phyloP scores from a whole-genome alignment of 2,888 invertebrate species.

The Rhynchonema sp. region DNA sequence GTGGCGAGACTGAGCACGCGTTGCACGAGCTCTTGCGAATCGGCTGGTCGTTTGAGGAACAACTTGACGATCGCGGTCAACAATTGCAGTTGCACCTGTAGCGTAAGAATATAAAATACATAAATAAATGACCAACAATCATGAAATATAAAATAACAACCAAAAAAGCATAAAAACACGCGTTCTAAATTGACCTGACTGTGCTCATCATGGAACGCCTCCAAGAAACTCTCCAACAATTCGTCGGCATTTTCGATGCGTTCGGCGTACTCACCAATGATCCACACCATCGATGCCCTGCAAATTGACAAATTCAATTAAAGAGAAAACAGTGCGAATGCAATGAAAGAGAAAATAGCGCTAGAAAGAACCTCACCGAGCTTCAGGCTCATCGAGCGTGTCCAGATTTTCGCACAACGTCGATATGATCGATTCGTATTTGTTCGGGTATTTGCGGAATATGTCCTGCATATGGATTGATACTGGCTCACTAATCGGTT shows the following conservation, averaged over 20 bases:
- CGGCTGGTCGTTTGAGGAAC: slow-evolving; percentile 89
- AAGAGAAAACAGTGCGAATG: not conserved
- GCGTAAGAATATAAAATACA: slow-evolving; percentile 4
- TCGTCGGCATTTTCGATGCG: slow-evolving; percentile 98
- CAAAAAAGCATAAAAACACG: too few species aligned
- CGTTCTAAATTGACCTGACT: slow-evolving; percentile 57
- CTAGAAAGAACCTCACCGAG: slow-evolving; percentile 31
- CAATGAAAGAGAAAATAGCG: not conserved
- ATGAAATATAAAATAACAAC: too few species aligned
- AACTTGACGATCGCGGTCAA: slow-evolving; percentile 94
- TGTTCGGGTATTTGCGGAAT: slow-evolving; percentile 74
- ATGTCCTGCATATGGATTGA: slow-evolving; percentile 31
- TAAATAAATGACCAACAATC: not conserved
- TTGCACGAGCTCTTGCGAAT: slow-evolving; percentile 93
- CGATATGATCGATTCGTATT: slow-evolving; percentile 97
- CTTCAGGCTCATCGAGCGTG: slow-evolving; percentile 94
- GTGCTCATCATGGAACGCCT: slow-evolving; percentile 90
- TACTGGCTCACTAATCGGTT: not conserved
- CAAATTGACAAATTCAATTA: too few species aligned
- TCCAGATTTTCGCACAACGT: slow-evolving; percentile 96
- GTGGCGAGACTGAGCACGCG: slow-evolving; percentile 45
- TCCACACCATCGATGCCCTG: slow-evolving; percentile 19
- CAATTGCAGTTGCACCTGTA: slow-evolving; percentile 60
- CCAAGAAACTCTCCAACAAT: slow-evolving; percentile 83
- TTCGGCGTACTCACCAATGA: slow-evolving; percentile 67